Evolutionary conservation across 2,113 vertebrate species (phyloP).

Genomic region (Clupea harengus): DNA sequence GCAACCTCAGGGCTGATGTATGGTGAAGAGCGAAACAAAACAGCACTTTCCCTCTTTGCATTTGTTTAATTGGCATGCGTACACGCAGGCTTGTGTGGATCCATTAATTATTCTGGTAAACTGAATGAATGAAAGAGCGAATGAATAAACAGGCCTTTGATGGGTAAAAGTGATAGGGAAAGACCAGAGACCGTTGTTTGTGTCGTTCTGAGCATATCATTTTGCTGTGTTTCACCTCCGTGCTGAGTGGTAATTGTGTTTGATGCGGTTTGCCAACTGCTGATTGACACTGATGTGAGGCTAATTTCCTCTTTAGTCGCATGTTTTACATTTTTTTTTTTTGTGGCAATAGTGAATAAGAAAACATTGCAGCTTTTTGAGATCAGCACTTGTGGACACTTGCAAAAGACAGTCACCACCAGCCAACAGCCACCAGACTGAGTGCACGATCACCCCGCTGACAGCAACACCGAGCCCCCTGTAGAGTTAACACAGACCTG

Average conservation of each 20-base stretch:
- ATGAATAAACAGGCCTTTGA: constrained; percentile 12
- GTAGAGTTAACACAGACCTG: neutral
- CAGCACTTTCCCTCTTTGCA: neutral
- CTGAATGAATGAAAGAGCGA: neutral
- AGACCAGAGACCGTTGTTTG: neutral
- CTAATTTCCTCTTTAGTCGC: neutral
- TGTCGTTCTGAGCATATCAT: neutral
- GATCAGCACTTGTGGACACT: neutral
- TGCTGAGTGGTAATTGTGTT: neutral
- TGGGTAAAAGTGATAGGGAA: neutral
- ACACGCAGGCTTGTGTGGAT: neutral
- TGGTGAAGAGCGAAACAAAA: constrained; percentile 28
- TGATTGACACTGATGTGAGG: neutral
- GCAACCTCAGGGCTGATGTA: constrained; percentile 16
- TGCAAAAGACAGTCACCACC: neutral
- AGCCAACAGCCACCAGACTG: neutral
- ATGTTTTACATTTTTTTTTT: neutral
- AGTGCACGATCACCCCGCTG: neutral
- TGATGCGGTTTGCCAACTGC: neutral
- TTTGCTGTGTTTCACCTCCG: neutral
- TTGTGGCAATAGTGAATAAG: neutral
- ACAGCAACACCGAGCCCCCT: neutral
- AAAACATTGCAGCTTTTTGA: neutral
- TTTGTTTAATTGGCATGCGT: neutral
- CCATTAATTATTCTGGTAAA: neutral